A percentile compares a stretch with the other conserved stretches of the same genome.
These are phyloP conservation scores for Corythaeola cristata DNA, from an alignment of 2,113 vertebrate species.

Conservation along the genomic window DNA sequence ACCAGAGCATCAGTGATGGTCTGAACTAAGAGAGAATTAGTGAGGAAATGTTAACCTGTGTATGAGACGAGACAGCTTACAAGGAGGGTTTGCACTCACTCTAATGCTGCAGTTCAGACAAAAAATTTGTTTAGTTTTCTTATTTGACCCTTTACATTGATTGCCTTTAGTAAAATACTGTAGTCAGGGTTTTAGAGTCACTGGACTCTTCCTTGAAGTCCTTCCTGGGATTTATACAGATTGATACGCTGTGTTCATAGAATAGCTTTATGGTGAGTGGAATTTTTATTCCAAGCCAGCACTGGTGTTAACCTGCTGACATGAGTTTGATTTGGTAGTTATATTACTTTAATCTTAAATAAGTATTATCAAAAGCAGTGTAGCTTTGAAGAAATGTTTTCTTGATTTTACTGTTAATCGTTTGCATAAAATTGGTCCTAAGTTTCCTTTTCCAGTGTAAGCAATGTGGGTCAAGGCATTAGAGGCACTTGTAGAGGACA, in stretches of 20 bases:
- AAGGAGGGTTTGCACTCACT: not conserved
- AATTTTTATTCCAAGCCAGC: not conserved
- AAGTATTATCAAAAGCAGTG: not conserved
- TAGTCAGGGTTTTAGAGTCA: not conserved
- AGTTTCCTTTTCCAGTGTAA: not conserved
- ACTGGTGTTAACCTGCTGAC: not conserved
- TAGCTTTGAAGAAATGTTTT: not conserved
- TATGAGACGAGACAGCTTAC: not conserved
- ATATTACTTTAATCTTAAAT: not conserved
- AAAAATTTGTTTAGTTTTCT: not conserved
- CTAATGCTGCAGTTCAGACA: not conserved
- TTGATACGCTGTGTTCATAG: not conserved
- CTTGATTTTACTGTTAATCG: not conserved
- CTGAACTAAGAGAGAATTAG: not conserved
- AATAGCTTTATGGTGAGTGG: not conserved
- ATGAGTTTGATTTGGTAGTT: not conserved
- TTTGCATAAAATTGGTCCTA: not conserved
- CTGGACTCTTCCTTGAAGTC: not conserved
- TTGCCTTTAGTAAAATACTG: not conserved
- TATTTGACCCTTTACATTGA: not conserved
- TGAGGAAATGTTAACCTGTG: not conserved
- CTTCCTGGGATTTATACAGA: not conserved
- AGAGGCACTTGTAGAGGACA: not conserved
- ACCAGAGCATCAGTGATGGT: not conserved
- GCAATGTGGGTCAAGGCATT: not conserved